phyloP scores from a whole-genome alignment of 1,140 invertebrate species.

The Sarcophaga bullata region DNA sequence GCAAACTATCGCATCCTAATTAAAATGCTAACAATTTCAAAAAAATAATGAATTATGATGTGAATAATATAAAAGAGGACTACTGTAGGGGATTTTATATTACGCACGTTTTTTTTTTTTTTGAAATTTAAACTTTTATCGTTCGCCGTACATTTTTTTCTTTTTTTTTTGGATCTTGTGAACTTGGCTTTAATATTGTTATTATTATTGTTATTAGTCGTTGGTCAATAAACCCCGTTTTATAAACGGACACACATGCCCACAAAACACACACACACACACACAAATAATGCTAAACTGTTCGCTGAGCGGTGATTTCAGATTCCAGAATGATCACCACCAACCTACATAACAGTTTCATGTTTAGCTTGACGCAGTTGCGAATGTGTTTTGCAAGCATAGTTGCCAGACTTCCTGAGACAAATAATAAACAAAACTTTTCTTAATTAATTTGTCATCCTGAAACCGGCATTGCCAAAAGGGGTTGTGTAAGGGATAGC shows the following conservation, averaged over 20 bases:
- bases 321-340: conserved; percentile 16
- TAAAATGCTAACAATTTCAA: too few species aligned
- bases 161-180: not conserved
- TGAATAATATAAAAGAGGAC: too few species aligned
- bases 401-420: too few species aligned
- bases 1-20: too few species aligned
- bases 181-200: conserved; percentile 21
- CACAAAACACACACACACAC: not conserved
- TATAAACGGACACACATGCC: not conserved
- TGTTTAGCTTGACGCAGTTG: conserved; percentile 14
- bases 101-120: not conserved
- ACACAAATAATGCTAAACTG: not conserved
- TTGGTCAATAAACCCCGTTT: conserved; percentile 24
- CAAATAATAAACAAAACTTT: too few species aligned
- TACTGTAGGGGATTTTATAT: too few species aligned
- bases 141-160: not conserved
- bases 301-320: not conserved
- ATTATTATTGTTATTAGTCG: conserved; percentile 22
- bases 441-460: too few species aligned
- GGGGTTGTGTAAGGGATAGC: too few species aligned
- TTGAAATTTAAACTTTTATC: not conserved
- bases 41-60: too few species aligned
- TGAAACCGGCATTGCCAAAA: too few species aligned
- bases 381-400: too few species aligned
- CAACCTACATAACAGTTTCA: conserved; percentile 14